A percentile compares a stretch with the other conserved stretches of the same genome.
These are phyloP conservation scores for Heterodera filipjevi DNA, from an alignment of 2,888 invertebrate species.

Conservation along the genomic window DNA sequence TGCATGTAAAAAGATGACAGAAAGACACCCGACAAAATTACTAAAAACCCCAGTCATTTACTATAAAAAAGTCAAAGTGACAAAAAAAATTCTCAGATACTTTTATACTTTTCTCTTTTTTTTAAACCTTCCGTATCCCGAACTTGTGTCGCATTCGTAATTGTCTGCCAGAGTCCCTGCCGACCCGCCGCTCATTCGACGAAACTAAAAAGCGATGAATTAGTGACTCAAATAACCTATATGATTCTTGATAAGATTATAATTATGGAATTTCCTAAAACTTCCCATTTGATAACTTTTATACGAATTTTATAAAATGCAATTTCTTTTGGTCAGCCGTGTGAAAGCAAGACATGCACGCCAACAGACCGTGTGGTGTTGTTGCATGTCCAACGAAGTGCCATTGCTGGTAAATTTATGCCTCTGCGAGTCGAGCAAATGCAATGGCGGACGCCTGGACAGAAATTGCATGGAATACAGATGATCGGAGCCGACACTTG, in stretches of 20 bases:
- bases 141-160: constrained; percentile 55
- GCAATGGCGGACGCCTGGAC: background rate
- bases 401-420: background rate
- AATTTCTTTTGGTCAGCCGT: no score
- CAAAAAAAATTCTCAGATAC: background rate
- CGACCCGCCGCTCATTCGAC: constrained; percentile 49
- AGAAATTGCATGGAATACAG: constrained; percentile 13
- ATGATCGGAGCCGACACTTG: constrained; percentile 10
- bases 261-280: no score
- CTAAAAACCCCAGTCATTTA: no score
- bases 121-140: constrained; percentile 57
- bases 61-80: no score
- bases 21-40: no score
- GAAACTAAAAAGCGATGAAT: constrained; percentile 33
- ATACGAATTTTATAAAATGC: no score
- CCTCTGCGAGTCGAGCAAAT: background rate
- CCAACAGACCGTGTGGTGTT: constrained; percentile 4
- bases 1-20: no score
- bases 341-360: no score
- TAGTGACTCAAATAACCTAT: no score
- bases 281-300: no score
- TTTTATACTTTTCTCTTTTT: no score
- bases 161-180: constrained; percentile 28
- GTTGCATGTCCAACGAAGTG: background rate
- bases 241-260: no score